Conservation (phyloP, 92 coral and sea anemone genomes). For the Siderastrea radians region DNA sequence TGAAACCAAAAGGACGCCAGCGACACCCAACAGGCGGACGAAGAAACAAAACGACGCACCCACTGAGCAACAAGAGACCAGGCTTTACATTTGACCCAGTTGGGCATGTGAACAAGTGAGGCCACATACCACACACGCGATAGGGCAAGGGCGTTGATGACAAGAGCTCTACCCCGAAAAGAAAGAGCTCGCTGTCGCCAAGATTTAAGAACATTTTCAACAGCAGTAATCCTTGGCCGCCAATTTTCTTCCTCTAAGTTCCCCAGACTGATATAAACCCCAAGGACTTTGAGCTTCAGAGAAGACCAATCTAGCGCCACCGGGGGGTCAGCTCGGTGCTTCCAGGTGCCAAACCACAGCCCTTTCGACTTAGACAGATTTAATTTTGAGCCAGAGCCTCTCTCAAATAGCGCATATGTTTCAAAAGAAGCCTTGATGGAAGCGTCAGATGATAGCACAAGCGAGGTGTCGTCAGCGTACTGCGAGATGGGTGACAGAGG, state of each 20-base stretch:
- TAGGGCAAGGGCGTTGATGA: constrained; percentile 40
- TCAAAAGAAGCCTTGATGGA: constrained; percentile 37
- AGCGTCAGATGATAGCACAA: constrained; percentile 33
- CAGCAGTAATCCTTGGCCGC: constrained; percentile 40
- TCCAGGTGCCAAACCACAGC: constrained; percentile 64
- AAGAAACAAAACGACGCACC: not conserved
- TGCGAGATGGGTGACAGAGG: constrained; percentile 16
- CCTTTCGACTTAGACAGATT: constrained; percentile 59
- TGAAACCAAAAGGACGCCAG: not conserved
- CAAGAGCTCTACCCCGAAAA: constrained; percentile 29
- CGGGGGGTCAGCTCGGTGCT: constrained; percentile 29
- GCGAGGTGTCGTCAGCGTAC: constrained; percentile 73
- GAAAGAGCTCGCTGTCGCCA: constrained; percentile 36
- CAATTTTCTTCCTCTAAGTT: constrained; percentile 26
- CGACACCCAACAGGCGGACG: not conserved
- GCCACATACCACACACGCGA: constrained; percentile 56
- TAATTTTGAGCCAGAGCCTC: constrained; percentile 61
- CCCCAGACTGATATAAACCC: constrained; percentile 33
- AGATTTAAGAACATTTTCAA: constrained; percentile 1
- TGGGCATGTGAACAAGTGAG: constrained; percentile 23
- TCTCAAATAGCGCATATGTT: constrained; percentile 45
- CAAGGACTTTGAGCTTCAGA: constrained; percentile 24
- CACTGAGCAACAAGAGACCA: constrained; percentile 20
- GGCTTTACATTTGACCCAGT: not conserved
- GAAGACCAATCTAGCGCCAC: constrained; percentile 49